Conservation (phyloP, 2,113 vertebrate genomes). For the Eulemur rufifrons region DNA sequence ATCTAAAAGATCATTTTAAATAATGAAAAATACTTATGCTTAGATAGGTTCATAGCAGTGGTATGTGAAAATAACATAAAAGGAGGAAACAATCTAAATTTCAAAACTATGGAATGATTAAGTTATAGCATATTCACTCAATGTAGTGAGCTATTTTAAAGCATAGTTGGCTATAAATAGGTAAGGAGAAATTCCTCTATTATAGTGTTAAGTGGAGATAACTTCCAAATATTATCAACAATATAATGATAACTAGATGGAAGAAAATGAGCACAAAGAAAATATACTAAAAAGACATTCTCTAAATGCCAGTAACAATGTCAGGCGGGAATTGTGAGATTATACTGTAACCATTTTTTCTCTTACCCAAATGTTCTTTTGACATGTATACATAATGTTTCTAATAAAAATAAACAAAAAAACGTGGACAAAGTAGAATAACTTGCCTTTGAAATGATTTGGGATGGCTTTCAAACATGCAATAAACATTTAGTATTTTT, state of each 20-base stretch:
- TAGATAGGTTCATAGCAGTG: neutral
- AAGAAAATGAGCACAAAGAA: neutral
- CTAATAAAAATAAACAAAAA: neutral
- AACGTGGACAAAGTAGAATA: neutral
- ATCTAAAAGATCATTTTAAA: conserved; percentile 46
- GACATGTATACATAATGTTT: neutral
- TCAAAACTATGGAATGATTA: neutral
- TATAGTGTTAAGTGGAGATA: neutral
- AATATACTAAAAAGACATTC: neutral
- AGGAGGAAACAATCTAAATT: neutral
- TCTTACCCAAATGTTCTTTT: neutral
- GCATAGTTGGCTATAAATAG: neutral
- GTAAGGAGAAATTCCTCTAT: neutral
- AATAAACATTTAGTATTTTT: neutral
- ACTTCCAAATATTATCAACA: neutral
- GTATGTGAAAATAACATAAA: neutral
- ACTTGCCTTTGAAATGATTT: neutral
- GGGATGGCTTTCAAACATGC: neutral
- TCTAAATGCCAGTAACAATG: neutral
- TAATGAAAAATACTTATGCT: neutral
- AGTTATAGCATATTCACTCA: neutral
- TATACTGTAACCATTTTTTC: neutral
- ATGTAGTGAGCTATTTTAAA: neutral
- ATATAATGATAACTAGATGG: neutral
- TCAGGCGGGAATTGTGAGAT: neutral